These are phyloP conservation scores for Melipona quadrifasciata DNA, from an alignment of 1,140 invertebrate genomes.

Conservation along the genomic window DNA sequence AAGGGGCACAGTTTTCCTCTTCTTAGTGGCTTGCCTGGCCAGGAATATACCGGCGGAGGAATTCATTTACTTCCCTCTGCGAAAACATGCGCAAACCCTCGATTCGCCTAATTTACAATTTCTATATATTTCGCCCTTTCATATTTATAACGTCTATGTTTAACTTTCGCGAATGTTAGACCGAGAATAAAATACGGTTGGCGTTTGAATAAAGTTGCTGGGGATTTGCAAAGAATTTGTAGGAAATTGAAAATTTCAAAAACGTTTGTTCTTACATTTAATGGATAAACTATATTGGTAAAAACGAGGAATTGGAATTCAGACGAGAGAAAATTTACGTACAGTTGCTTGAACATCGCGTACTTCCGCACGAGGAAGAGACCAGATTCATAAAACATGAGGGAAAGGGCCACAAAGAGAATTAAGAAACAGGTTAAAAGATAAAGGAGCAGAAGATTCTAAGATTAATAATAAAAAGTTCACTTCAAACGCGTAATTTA, in stretches of 20 bases:
- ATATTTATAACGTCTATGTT: neutral
- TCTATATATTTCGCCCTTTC: neutral
- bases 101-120: slow-evolving; percentile 35
- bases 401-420: neutral
- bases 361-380: too few species aligned
- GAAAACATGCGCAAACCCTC: neutral
- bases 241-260: too few species aligned
- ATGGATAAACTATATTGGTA: too few species aligned
- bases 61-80: slow-evolving; percentile 70
- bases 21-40: slow-evolving; percentile 58
- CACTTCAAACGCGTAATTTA: neutral
- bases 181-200: neutral
- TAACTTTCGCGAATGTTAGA: neutral
- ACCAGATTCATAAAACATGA: neutral
- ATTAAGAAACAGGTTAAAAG: neutral
- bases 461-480: neutral
- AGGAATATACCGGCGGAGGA: slow-evolving; percentile 58
- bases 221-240: too few species aligned
- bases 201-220: neutral
- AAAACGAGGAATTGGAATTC: too few species aligned
- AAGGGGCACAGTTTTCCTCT: slow-evolving; percentile 69
- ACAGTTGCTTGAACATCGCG: too few species aligned
- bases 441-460: neutral
- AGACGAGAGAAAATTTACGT: too few species aligned
- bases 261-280: too few species aligned